A percentile compares a stretch with the other conserved stretches of the same genome.
Evolutionary conservation across 2,888 invertebrate species (phyloP).

Genomic region (Melanostoma mellinum): DNA sequence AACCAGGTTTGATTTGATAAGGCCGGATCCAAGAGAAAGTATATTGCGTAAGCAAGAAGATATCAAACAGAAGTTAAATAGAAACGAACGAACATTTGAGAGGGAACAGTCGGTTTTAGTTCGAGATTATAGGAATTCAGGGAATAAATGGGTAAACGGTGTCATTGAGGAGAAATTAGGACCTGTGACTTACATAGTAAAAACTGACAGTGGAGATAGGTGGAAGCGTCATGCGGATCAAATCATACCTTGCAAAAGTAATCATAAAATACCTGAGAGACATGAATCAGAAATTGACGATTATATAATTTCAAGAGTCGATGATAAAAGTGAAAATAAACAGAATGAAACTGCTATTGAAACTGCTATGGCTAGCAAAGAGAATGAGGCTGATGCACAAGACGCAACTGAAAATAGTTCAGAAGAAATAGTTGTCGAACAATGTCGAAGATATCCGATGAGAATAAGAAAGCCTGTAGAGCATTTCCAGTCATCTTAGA

Average conservation of each 20-base stretch:
- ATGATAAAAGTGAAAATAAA: constrained; percentile 3
- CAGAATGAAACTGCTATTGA: neutral
- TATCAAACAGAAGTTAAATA: no score
- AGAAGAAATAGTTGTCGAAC: neutral
- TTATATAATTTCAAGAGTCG: constrained; percentile 3
- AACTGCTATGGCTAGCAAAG: constrained; percentile 1
- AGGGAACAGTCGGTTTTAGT: no score
- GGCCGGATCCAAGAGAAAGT: no score
- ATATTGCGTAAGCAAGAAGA: no score
- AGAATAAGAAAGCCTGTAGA: constrained; percentile 31
- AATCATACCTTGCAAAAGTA: constrained; percentile 4
- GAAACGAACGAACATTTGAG: no score
- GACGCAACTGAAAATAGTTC: neutral
- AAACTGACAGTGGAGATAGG: no score
- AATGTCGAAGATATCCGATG: constrained; percentile 1
- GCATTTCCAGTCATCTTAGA: neutral
- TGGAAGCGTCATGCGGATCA: neutral
- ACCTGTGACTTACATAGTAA: no score
- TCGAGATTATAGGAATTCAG: no score
- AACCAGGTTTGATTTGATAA: no score
- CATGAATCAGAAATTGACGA: constrained; percentile 4
- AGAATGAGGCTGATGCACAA: neutral
- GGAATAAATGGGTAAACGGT: no score
- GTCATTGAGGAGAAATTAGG: no score
- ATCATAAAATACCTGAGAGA: constrained; percentile 4